A percentile compares a stretch with the other conserved stretches of the same genome.
Evolutionary conservation across 2,113 vertebrate species (phyloP).

Genomic region (Saiga tatarica): DNA sequence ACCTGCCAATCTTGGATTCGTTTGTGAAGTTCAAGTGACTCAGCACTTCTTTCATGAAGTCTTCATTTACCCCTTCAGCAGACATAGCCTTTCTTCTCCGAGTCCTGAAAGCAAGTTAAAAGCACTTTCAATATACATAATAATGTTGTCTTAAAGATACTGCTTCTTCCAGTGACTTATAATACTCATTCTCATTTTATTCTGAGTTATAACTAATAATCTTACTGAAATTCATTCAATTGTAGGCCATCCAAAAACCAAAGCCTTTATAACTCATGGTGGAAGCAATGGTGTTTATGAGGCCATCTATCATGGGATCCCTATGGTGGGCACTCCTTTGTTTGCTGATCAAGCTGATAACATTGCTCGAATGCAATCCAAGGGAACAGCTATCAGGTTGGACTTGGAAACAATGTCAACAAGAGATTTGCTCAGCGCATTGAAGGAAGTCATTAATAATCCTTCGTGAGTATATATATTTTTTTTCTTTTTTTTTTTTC

Average conservation of each 20-base stretch:
- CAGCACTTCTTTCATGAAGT: no score
- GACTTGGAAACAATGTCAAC: constrained; percentile 79
- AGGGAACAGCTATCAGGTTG: constrained; percentile 82
- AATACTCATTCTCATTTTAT: neutral
- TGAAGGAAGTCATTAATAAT: constrained; percentile 85
- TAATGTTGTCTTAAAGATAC: neutral
- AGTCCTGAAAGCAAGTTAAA: neutral
- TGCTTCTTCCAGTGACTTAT: neutral
- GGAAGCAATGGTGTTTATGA: constrained; percentile 89
- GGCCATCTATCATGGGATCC: constrained; percentile 86
- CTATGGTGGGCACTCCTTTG: constrained; percentile 87
- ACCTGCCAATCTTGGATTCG: neutral
- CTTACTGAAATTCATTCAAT: neutral
- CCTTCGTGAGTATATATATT: constrained; percentile 80
- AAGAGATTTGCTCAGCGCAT: constrained; percentile 68
- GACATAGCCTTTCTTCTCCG: neutral
- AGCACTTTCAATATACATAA: neutral
- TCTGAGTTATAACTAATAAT: neutral
- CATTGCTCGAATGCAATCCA: constrained; percentile 80
- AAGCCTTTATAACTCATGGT: neutral
- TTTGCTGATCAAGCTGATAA: constrained; percentile 87
- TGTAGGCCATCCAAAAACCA: neutral
- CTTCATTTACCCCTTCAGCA: neutral
- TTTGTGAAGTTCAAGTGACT: no score
- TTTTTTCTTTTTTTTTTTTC: neutral